Base-by-base conservation (phyloP, 2,797 vertebrate genomes). In the Geotrypetes seraphini region DNA sequence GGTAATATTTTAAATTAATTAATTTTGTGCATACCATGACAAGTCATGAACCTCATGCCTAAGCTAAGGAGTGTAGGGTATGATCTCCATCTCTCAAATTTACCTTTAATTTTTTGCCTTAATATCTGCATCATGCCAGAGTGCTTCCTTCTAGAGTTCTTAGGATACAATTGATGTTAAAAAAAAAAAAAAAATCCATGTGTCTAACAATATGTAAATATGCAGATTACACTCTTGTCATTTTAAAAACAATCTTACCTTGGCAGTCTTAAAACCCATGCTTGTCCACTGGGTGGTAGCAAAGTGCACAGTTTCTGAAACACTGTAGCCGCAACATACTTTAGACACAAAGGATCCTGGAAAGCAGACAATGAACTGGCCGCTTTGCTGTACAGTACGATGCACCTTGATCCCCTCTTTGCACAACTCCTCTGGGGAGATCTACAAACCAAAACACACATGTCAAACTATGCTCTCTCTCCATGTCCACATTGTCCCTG, bases 251-350 rank as follows among this genome's bases (percentile, higher is more conserved):
- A 3, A 28, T 41, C 20, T 81, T 66, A 97, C 95, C 93, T 97
- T 96, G 61, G 95, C 88, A 19, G 93, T 93, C 85, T 92, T 87
- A 56, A 96, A 97, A 47, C 92, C 96, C 85, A 90, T 86, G 53
- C 90, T 92, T 68, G 96, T 93, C 96, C 96, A 98, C 83, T 96
- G 90, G 53, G 90, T 91, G 47, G 93, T 97, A 74, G 93, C 96
- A 61, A 98, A 99, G 87, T 97, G 92, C 79, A 99, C 96, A 3
- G 90, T 96, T 81, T 99, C 96, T 1, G 96, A 99, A 65, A 99
- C 96, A 47, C 90, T 97, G 78, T 99, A 98, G 63, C 96, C 96
- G 46, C 93, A 97, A 78, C 94, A 95, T 62, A 99, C 89, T 76
- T 92, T 96, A 71, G 92, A 91, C 68, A 97, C 92, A 44, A 97